Percentiles rank a stretch among this genome's conserved stretches.
Evolutionary conservation across 53 echinoderm and acorn worm genomes (phyloP).

Genomic region (Arbacia lixula): DNA sequence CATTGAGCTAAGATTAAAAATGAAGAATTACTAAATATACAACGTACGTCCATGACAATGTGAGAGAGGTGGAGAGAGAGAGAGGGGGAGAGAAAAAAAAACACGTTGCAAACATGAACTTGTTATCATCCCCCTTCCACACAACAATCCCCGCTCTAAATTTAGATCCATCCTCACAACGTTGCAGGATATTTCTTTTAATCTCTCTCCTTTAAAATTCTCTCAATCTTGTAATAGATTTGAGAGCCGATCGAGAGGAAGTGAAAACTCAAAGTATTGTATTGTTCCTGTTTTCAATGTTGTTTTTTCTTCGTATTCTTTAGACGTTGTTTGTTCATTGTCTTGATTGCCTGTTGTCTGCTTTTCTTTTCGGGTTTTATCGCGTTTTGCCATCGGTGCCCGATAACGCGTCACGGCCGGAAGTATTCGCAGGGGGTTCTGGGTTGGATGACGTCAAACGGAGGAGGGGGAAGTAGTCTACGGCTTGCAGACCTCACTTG

Average conservation of each 20-base stretch:
- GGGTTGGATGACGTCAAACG: slow-evolving; percentile 56
- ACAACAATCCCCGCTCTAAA: too few relatives aligned
- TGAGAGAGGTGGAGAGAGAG: not conserved
- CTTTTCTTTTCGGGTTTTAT: slow-evolving; percentile 25
- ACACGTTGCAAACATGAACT: not conserved
- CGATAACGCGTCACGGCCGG: slow-evolving; percentile 23
- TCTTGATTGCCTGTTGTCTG: not conserved
- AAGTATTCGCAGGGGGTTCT: slow-evolving; percentile 41
- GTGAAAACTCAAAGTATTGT: slow-evolving; percentile 21
- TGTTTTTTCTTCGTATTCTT: not conserved
- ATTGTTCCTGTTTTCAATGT: slow-evolving; percentile 16
- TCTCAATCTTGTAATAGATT: too few relatives aligned
- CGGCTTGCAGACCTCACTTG: not conserved
- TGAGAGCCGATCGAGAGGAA: too few relatives aligned
- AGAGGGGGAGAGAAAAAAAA: slow-evolving; percentile 19
- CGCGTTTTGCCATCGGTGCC: slow-evolving; percentile 37
- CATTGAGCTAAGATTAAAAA: too few relatives aligned
- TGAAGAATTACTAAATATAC: too few relatives aligned
- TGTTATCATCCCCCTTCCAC: too few relatives aligned
- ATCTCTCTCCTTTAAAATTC: too few relatives aligned
- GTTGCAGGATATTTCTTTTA: too few relatives aligned
- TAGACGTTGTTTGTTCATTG: slow-evolving; percentile 1
- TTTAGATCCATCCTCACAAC: too few relatives aligned
- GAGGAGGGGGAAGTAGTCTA: slow-evolving; percentile 10
- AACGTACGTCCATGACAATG: too few relatives aligned